Conservation (phyloP, 2,113 vertebrate genomes). For the Ictidomys tridecemlineatus region DNA sequence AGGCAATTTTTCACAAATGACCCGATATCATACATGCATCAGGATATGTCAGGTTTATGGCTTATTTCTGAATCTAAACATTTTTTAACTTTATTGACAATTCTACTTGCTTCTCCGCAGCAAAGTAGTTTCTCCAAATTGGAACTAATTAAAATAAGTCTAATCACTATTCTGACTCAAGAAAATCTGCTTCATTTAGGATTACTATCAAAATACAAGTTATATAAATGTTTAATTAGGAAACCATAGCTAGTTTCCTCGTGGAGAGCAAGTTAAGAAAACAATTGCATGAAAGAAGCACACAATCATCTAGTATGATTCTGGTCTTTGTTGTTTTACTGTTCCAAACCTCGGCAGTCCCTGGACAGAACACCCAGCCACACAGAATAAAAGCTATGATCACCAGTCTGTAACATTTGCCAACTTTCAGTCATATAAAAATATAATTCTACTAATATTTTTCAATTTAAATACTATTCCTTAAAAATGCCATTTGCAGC, state of each 20-base stretch:
- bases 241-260: neutral
- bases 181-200: neutral
- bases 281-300: neutral
- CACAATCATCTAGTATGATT: neutral
- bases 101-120: neutral
- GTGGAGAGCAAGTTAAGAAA: neutral
- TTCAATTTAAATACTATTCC: constrained; percentile 47
- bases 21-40: neutral
- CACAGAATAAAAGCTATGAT: neutral
- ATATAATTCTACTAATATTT: neutral
- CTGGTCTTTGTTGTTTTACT: neutral
- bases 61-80: neutral
- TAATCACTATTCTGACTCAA: neutral
- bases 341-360: neutral
- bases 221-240: neutral
- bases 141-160: neutral
- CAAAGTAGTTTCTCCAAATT: constrained; percentile 25
- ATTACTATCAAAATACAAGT: neutral
- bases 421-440: neutral
- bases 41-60: neutral
- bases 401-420: neutral
- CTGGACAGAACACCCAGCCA: neutral
- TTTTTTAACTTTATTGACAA: constrained; percentile 14
- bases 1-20: neutral
- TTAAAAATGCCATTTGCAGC: neutral